Conservation (phyloP, 2,888 invertebrate genomes). For the Caenorhabditis sp. region DNA sequence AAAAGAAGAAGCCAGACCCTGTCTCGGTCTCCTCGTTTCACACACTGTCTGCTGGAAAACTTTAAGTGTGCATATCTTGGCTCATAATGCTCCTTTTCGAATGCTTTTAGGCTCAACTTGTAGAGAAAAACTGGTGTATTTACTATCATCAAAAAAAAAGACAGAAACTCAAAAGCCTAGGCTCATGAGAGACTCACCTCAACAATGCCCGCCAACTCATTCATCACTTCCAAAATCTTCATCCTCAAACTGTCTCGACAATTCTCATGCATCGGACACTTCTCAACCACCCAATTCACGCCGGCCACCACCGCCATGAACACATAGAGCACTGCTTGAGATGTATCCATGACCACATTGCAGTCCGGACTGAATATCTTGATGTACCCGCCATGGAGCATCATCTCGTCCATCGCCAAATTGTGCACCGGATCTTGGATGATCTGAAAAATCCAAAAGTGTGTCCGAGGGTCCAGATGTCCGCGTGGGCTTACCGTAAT, state of each 20-base stretch:
- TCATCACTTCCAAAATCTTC: not conserved
- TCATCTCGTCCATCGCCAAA: not conserved
- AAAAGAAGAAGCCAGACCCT: no score
- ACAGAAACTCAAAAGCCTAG: no score
- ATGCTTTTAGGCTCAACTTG: no score
- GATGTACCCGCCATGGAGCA: not conserved
- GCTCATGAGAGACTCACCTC: not conserved
- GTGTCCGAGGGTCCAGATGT: not conserved
- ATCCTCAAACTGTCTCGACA: not conserved
- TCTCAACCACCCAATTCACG: not conserved
- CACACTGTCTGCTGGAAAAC: no score
- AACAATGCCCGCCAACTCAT: not conserved
- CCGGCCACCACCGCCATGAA: not conserved
- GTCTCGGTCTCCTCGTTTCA: no score
- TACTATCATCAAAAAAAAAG: no score
- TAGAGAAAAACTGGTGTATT: no score
- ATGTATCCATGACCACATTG: not conserved
- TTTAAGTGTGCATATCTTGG: no score
- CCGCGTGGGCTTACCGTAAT: not conserved
- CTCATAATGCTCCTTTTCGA: no score
- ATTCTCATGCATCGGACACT: conserved; percentile 5
- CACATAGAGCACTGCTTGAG: not conserved
- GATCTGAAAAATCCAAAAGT: not conserved
- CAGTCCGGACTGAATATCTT: not conserved
- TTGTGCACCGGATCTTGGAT: conserved; percentile 1